phyloP scores from a whole-genome alignment of 1,140 invertebrate species.

The Psilanteris sp. region DNA sequence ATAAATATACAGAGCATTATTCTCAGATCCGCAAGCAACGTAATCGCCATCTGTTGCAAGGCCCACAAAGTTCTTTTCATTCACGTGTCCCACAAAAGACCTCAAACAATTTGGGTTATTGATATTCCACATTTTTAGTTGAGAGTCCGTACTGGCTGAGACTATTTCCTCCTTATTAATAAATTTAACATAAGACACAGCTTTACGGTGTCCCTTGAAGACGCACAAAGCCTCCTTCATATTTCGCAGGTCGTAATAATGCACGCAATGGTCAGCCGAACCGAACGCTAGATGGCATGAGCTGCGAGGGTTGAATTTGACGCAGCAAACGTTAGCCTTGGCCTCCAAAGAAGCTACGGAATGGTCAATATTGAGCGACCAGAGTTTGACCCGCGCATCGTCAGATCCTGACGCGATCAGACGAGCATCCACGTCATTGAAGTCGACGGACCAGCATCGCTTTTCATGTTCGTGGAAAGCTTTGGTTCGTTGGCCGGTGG shows the following conservation, averaged over 20 bases:
- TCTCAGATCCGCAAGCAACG: conserved; percentile 97
- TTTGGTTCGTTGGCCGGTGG: conserved; percentile 86
- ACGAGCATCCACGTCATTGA: conserved; percentile 94
- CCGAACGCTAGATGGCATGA: conserved; percentile 94
- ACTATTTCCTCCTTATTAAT: conserved; percentile 93
- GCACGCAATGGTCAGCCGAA: conserved; percentile 97
- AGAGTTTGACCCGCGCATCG: conserved; percentile 96
- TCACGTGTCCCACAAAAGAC: conserved; percentile 95
- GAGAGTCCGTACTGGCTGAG: conserved; percentile 96
- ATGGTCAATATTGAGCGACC: conserved; percentile 92
- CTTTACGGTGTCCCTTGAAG: conserved; percentile 96
- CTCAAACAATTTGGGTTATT: conserved; percentile 89
- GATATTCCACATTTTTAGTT: conserved; percentile 96
- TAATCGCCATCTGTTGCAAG: conserved; percentile 97
- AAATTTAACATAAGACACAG: conserved; percentile 98
- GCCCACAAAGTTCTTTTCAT: conserved; percentile 98
- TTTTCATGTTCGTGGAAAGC: conserved; percentile 96
- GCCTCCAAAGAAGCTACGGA: conserved; percentile 93
- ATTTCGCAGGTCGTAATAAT: conserved; percentile 96
- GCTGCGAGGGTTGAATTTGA: conserved; percentile 95
- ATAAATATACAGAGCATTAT: conserved; percentile 96
- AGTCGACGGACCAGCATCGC: conserved; percentile 97
- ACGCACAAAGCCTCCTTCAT: conserved; percentile 90
- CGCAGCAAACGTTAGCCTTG: conserved; percentile 97
- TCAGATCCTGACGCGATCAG: conserved; percentile 96